Percentiles rank a stretch among this genome's conserved stretches.
phyloP scores from a whole-genome alignment of 2,113 vertebrate genomes.

The Eleginops maclovinus region DNA sequence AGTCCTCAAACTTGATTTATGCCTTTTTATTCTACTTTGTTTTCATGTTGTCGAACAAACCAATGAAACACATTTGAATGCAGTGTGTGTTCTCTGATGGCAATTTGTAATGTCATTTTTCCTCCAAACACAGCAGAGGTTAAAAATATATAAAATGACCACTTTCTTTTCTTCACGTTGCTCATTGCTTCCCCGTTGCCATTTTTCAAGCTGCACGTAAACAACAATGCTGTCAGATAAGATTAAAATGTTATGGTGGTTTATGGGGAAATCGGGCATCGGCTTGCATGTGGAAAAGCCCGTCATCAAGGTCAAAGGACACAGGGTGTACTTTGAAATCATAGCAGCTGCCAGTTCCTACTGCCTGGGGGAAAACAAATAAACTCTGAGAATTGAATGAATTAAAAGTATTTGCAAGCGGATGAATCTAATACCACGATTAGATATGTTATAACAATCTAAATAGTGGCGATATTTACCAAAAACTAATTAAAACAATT shows the following conservation, averaged over 20 bases:
- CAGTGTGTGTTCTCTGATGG: constrained; percentile 10
- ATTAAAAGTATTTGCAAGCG: background rate
- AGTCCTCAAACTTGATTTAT: constrained; percentile 61
- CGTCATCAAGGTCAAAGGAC: constrained; percentile 56
- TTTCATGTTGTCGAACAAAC: constrained; percentile 51
- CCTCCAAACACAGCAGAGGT: constrained; percentile 28
- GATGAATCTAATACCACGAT: constrained; percentile 13
- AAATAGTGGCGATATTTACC: constrained; percentile 27
- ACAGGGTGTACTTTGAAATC: constrained; percentile 20
- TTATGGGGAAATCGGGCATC: constrained; percentile 37
- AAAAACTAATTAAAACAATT: constrained; percentile 14
- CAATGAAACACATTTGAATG: constrained; percentile 49
- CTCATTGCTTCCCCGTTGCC: constrained; percentile 46
- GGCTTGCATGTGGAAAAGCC: constrained; percentile 27
- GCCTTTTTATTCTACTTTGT: constrained; percentile 46
- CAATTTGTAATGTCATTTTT: constrained; percentile 48
- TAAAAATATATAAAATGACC: constrained; percentile 39
- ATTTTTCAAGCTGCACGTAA: constrained; percentile 44
- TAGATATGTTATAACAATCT: constrained; percentile 13
- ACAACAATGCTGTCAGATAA: constrained; percentile 48
- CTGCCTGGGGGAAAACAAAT: background rate
- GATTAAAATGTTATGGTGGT: constrained; percentile 52
- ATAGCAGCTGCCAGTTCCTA: constrained; percentile 35
- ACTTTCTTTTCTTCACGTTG: constrained; percentile 44
- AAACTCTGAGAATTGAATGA: too few relatives aligned